A percentile compares a stretch with the other conserved stretches of the same genome.
Conservation (phyloP, 1,140 invertebrate genomes). For the Calliphora vicina region DNA sequence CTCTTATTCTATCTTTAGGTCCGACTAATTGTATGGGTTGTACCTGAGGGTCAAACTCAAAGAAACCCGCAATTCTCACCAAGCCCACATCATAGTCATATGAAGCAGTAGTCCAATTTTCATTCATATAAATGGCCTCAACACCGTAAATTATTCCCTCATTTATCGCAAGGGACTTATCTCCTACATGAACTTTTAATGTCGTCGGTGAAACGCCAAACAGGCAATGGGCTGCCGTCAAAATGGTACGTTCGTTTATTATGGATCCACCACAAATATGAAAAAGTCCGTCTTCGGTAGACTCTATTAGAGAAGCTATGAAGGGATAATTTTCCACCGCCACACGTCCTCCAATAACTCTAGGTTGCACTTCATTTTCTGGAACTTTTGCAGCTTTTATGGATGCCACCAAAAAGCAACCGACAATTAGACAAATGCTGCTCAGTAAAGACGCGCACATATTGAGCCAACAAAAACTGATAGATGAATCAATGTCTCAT, state of each 20-base stretch:
- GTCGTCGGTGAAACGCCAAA: neutral
- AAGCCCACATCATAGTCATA: slow-evolving; percentile 66
- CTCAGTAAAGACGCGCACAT: too few relatives aligned
- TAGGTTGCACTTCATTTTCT: neutral
- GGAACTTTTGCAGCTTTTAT: too few relatives aligned
- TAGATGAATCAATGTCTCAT: too few relatives aligned
- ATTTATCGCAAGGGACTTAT: slow-evolving; percentile 10
- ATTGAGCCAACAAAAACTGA: too few relatives aligned
- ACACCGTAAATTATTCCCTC: slow-evolving; percentile 42
- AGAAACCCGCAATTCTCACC: slow-evolving; percentile 54
- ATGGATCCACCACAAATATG: neutral
- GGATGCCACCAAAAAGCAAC: too few relatives aligned
- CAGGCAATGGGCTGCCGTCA: neutral
- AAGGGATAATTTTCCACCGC: neutral
- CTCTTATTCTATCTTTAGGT: slow-evolving; percentile 48
- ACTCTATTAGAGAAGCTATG: neutral
- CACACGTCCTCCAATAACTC: neutral
- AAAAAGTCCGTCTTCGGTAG: neutral
- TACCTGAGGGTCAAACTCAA: slow-evolving; percentile 60
- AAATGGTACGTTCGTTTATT: neutral
- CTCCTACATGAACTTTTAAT: slow-evolving; percentile 40
- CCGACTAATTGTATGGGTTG: slow-evolving; percentile 61
- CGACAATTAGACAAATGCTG: too few relatives aligned
- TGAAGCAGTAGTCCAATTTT: slow-evolving; percentile 62
- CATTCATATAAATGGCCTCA: slow-evolving; percentile 55